Evolutionary conservation across 2,888 invertebrate species (phyloP).

Genomic region (Apoderus coryli): DNA sequence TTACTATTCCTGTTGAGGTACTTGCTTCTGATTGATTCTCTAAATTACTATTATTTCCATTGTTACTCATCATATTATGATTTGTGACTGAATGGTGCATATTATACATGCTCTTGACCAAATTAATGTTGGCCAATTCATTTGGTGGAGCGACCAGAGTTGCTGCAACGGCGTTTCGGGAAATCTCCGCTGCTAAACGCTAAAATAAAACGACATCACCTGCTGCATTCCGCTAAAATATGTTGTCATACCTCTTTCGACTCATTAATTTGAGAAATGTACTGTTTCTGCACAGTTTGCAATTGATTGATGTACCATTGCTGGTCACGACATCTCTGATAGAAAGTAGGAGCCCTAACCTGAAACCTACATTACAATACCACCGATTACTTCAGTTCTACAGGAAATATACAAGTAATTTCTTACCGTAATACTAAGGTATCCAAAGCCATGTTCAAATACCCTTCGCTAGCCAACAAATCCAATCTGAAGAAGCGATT

Average conservation of each 20-base stretch:
- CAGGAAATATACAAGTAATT: constrained; percentile 6
- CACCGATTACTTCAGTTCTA: no score
- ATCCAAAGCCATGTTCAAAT: constrained; percentile 69
- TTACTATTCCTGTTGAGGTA: no score
- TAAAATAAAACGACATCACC: constrained; percentile 22
- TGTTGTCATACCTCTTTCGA: constrained; percentile 52
- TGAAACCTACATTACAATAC: constrained; percentile 55
- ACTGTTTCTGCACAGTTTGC: constrained; percentile 64
- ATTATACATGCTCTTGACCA: constrained; percentile 25
- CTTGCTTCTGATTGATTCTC: no score
- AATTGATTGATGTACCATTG: constrained; percentile 85
- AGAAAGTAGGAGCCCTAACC: constrained; percentile 86
- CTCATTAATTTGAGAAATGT: constrained; percentile 67
- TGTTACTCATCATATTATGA: no score
- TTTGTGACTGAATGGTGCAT: no score
- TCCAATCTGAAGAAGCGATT: constrained; percentile 86
- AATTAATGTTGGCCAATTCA: constrained; percentile 21
- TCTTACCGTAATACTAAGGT: constrained; percentile 63
- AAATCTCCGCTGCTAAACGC: constrained; percentile 54
- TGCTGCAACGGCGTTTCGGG: constrained; percentile 47
- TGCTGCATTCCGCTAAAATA: neutral
- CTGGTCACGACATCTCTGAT: constrained; percentile 84
- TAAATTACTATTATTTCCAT: no score
- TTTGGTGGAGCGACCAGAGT: constrained; percentile 26
- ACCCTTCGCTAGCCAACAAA: constrained; percentile 79